These are phyloP conservation scores for Pammene aurita DNA, from an alignment of 2,888 invertebrate species.

Conservation along the genomic window DNA sequence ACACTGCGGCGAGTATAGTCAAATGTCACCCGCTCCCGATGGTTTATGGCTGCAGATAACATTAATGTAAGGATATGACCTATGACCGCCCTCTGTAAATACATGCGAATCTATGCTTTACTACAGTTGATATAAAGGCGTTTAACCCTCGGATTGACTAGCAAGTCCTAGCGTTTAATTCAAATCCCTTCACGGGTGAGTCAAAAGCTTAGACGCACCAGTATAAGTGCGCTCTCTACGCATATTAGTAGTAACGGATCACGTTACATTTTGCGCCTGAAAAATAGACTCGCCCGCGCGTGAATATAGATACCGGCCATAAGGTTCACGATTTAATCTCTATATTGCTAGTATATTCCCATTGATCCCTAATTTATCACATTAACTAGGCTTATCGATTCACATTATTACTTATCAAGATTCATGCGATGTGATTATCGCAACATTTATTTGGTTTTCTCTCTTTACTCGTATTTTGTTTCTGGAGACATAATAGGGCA, in stretches of 20 bases:
- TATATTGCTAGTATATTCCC: conserved; percentile 40
- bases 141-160: conserved; percentile 1
- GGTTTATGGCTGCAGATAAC: conserved; percentile 64
- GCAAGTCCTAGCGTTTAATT: background rate
- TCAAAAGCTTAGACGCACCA: too few species aligned
- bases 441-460: conserved; percentile 43
- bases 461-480: conserved; percentile 27
- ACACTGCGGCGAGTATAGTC: conserved; percentile 38
- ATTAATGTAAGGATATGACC: conserved; percentile 64
- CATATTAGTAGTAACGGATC: background rate
- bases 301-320: conserved; percentile 3
- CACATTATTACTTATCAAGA: conserved; percentile 52
- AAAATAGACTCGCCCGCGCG: background rate
- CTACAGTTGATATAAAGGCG: background rate
- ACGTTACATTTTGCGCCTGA: background rate
- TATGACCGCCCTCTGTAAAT: conserved; percentile 50
- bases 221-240: background rate
- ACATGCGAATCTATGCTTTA: background rate
- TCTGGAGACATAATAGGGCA: conserved; percentile 14
- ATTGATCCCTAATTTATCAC: conserved; percentile 53
- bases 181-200: too few species aligned
- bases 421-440: conserved; percentile 53
- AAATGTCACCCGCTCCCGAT: conserved; percentile 44
- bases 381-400: conserved; percentile 58
- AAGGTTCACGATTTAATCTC: conserved; percentile 45